A percentile compares a stretch with the other conserved stretches of the same genome.
Evolutionary conservation across 2,888 invertebrate genomes (phyloP).

Genomic region (Operophtera brumata): DNA sequence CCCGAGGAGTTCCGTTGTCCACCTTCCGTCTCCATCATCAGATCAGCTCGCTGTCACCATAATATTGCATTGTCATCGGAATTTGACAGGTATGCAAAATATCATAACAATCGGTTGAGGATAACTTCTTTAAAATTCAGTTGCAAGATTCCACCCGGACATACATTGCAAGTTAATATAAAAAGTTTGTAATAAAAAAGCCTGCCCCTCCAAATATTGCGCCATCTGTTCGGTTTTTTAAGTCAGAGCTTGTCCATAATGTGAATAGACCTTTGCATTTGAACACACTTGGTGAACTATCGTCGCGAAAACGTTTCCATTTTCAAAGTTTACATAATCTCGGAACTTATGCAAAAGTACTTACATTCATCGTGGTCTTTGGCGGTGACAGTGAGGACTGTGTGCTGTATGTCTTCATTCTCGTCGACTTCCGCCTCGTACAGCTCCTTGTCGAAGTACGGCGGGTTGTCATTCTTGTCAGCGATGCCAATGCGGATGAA

Average conservation of each 20-base stretch:
- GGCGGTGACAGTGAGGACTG: conserved; percentile 98
- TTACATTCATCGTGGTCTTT: conserved; percentile 99
- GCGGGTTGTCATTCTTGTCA: conserved; percentile 99
- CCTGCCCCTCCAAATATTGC: not conserved
- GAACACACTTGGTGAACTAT: not conserved
- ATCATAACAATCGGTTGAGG: too few species aligned
- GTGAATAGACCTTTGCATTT: not conserved
- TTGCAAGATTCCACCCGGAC: too few species aligned
- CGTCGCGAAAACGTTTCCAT: not conserved
- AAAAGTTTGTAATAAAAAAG: not conserved
- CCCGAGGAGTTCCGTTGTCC: too few species aligned
- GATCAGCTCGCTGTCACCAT: too few species aligned
- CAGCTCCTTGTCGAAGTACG: conserved; percentile 97
- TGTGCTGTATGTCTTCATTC: conserved; percentile 98
- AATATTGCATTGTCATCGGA: too few species aligned
- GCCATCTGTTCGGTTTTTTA: too few species aligned
- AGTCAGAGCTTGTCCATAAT: not conserved
- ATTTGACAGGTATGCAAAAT: too few species aligned
- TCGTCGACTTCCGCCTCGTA: conserved; percentile 99
- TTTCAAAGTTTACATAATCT: not conserved
- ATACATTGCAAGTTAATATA: too few species aligned
- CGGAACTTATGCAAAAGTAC: conserved; percentile 65
- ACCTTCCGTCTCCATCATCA: too few species aligned
- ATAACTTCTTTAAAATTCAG: too few species aligned
- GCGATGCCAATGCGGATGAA: conserved; percentile 99